Evolutionary conservation across 2,888 invertebrate genomes (phyloP).

Genomic region (Brenthis daphne): DNA sequence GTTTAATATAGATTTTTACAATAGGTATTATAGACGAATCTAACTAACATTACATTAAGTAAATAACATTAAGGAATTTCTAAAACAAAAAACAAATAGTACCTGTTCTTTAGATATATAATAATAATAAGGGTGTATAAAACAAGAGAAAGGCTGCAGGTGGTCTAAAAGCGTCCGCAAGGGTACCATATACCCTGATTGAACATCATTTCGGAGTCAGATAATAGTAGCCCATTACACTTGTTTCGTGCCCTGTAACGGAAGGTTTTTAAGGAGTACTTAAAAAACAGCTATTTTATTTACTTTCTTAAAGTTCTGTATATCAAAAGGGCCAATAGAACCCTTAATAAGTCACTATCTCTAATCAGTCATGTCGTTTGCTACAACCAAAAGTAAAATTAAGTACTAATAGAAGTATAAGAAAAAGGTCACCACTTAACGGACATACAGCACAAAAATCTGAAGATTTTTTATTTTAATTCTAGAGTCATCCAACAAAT

Average conservation of each 20-base stretch:
- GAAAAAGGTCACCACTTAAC: no score
- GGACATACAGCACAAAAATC: no score
- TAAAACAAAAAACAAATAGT: background rate
- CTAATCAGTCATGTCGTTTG: no score
- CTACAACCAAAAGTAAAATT: no score
- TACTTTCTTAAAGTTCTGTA: background rate
- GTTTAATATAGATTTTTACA: no score
- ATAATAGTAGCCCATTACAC: conserved; percentile 14
- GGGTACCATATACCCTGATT: conserved; percentile 15
- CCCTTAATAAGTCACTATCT: no score
- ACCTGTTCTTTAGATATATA: background rate
- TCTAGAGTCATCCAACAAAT: no score
- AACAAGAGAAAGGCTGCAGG: conserved; percentile 14
- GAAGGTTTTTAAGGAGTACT: background rate
- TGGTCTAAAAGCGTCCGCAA: conserved; percentile 13
- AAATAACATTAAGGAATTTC: background rate
- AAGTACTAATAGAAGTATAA: no score
- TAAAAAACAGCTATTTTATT: conserved; percentile 3
- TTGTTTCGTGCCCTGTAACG: conserved; percentile 1
- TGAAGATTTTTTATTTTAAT: no score
- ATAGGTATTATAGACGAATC: no score
- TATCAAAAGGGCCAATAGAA: no score
- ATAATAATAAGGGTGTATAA: background rate
- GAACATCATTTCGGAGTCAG: conserved; percentile 18
- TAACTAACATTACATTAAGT: no score